Percentiles rank a stretch among this genome's conserved stretches.
Evolutionary conservation across 35 echinoderm and acorn worm species (phyloP).

Genomic region (Patiria miniata): DNA sequence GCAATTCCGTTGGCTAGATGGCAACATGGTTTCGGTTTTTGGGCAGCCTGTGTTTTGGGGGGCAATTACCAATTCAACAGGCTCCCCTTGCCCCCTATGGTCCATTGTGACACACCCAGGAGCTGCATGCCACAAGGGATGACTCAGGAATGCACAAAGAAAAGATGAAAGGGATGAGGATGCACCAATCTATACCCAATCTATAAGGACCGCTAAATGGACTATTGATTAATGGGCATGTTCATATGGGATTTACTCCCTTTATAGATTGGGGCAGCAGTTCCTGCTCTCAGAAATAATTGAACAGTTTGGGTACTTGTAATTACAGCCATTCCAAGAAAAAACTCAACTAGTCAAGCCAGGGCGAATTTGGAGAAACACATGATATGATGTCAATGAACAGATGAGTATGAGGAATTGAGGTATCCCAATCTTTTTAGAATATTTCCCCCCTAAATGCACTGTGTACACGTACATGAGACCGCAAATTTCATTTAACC

Average conservation of each 20-base stretch:
- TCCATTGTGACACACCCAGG: not conserved
- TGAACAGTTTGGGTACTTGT: no score
- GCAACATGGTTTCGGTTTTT: not conserved
- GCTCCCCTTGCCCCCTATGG: not conserved
- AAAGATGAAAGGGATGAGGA: not conserved
- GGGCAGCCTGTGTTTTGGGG: not conserved
- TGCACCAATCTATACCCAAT: conserved; percentile 4
- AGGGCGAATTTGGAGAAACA: no score
- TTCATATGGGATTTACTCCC: not conserved
- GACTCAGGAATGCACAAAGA: conserved; percentile 6
- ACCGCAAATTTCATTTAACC: no score
- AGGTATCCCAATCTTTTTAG: no score
- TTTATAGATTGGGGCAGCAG: no score
- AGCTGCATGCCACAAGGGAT: not conserved
- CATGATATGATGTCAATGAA: no score
- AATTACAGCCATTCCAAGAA: no score
- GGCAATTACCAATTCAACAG: not conserved
- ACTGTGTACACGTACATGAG: no score
- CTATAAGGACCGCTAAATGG: not conserved
- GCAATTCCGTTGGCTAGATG: not conserved
- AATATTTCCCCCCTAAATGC: no score
- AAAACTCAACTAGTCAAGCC: no score
- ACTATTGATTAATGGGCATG: conserved; percentile 12
- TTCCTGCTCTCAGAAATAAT: no score
- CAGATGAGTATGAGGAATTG: no score